Evolutionary conservation across 2,797 vertebrate species (phyloP).

Genomic region (Taeniopygia guttata): DNA sequence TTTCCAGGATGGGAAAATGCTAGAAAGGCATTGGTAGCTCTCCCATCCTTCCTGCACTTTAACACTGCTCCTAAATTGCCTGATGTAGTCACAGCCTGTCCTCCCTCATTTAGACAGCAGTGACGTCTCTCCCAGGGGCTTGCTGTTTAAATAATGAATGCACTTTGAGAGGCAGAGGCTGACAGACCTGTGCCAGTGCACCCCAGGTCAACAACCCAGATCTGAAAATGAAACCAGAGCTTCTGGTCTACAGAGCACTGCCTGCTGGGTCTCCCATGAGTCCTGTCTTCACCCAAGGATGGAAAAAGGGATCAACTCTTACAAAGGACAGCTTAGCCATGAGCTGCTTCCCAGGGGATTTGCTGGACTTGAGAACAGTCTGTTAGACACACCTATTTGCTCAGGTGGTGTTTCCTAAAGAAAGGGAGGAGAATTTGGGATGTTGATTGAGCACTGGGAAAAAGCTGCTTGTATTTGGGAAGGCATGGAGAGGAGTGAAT

Average conservation of each 20-base stretch:
- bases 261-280: not conserved
- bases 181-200: not conserved
- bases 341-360: not conserved
- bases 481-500: not conserved
- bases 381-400: not conserved
- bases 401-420: not conserved
- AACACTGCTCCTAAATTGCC: not conserved
- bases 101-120: not conserved
- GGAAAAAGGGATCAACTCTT: not conserved
- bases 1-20: not conserved
- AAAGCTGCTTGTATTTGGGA: not conserved
- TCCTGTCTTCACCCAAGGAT: not conserved
- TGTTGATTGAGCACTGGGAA: not conserved
- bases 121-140: not conserved
- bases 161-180: not conserved
- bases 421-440: not conserved
- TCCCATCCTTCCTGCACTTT: not conserved
- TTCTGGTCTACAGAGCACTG: not conserved
- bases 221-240: not conserved
- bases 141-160: not conserved
- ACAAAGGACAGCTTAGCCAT: not conserved
- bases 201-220: not conserved
- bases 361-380: not conserved
- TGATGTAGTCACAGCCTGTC: not conserved
- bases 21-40: not conserved